Evolutionary conservation across 2,888 invertebrate species (phyloP).

Genomic region (Monochamus alternatus): DNA sequence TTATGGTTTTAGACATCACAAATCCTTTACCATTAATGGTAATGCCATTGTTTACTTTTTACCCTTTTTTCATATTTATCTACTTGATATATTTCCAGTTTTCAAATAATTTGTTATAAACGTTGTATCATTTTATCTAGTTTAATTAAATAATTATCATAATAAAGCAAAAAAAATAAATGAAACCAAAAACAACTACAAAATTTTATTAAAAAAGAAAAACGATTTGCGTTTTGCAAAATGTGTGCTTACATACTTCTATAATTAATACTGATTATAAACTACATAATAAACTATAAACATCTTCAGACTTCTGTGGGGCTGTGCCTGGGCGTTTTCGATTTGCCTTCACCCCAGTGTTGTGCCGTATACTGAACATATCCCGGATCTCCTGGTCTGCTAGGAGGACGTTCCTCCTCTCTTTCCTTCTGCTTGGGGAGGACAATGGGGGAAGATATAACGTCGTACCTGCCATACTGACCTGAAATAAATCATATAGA

Average conservation of each 20-base stretch:
- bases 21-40: too few relatives aligned
- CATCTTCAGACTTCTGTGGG: constrained; percentile 61
- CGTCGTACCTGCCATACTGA: constrained; percentile 66
- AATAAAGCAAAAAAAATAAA: too few relatives aligned
- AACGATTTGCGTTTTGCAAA: background rate
- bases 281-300: background rate
- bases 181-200: background rate
- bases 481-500: constrained; percentile 68
- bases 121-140: too few relatives aligned
- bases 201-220: background rate
- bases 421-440: constrained; percentile 69
- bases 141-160: too few relatives aligned
- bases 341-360: constrained; percentile 74
- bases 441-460: constrained; percentile 70
- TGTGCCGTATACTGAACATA: constrained; percentile 83
- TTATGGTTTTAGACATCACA: too few relatives aligned
- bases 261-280: background rate
- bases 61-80: too few relatives aligned
- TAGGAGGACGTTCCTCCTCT: constrained; percentile 73
- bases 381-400: constrained; percentile 82
- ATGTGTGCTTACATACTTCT: background rate
- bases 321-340: constrained; percentile 73
- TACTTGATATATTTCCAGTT: too few relatives aligned
- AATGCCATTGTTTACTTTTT: too few relatives aligned
- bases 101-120: too few relatives aligned